Evolutionary conservation across 1,140 invertebrate species (phyloP).

Genomic region (Calycopis cecrops): DNA sequence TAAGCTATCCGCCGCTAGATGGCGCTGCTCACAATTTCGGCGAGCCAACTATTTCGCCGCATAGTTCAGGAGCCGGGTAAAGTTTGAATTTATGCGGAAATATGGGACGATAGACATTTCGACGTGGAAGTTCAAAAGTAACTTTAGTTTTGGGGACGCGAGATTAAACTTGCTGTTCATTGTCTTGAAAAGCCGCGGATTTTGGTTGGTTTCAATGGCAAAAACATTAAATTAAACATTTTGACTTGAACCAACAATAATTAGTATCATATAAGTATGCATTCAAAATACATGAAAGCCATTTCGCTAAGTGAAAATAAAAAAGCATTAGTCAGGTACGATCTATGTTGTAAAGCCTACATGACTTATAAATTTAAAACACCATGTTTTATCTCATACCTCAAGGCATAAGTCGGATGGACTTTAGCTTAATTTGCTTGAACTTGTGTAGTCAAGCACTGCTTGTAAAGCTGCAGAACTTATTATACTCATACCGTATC

Average conservation of each 20-base stretch:
- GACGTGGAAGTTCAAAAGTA: slow-evolving; percentile 40
- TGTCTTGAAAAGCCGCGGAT: slow-evolving; percentile 29
- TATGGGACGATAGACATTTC: slow-evolving; percentile 39
- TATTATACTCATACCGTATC: no score
- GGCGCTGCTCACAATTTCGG: slow-evolving; percentile 39
- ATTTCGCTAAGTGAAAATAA: no score
- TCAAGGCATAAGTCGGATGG: no score
- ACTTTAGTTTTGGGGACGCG: slow-evolving; percentile 41
- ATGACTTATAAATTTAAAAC: no score
- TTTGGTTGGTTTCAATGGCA: slow-evolving; percentile 38
- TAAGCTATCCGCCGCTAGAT: slow-evolving; percentile 45
- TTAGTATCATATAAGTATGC: no score
- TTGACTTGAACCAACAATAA: slow-evolving; percentile 14
- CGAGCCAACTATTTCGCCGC: slow-evolving; percentile 34
- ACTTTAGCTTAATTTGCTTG: no score
- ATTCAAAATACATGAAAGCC: no score
- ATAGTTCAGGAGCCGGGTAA: slow-evolving; percentile 35
- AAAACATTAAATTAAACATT: slow-evolving; percentile 25
- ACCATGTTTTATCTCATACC: no score
- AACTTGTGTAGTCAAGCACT: no score
- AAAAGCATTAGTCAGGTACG: no score
- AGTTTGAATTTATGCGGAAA: slow-evolving; percentile 54
- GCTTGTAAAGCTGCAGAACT: no score
- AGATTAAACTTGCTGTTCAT: slow-evolving; percentile 49
- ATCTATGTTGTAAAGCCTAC: no score